phyloP scores from a whole-genome alignment of 2,113 vertebrate genomes.

The Strigops habroptila region DNA sequence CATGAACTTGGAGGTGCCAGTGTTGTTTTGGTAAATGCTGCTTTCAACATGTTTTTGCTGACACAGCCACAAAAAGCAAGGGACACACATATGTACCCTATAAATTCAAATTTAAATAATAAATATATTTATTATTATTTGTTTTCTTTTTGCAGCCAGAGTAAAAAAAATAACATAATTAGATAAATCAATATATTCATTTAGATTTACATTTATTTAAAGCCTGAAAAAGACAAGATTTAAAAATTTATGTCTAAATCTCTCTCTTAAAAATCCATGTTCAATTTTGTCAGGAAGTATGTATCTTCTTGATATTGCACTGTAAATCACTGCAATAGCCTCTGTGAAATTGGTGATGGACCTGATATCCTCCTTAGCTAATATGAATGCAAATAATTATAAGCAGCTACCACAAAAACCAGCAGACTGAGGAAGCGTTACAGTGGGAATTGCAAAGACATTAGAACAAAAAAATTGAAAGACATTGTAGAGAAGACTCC shows the following conservation, averaged over 20 bases:
- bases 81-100: accelerated
- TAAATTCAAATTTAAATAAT: not conserved
- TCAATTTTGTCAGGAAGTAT: not conserved
- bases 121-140: not conserved
- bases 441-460: not conserved
- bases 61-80: not conserved
- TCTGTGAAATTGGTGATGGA: not conserved
- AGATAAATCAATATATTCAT: not conserved
- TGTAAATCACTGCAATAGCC: not conserved
- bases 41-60: not conserved
- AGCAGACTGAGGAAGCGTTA: not conserved
- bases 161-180: not conserved
- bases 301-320: not conserved
- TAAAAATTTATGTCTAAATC: not conserved
- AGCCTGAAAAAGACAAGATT: not conserved
- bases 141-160: not conserved
- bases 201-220: not conserved
- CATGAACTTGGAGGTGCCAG: not conserved
- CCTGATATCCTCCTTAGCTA: not conserved
- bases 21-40: not conserved
- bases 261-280: not conserved
- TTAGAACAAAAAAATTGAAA: not conserved
- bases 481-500: not conserved
- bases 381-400: not conserved
- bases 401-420: not conserved